A percentile compares a stretch with the other conserved stretches of the same genome.
phyloP scores from a whole-genome alignment of 2,797 vertebrate species.

The Mormyrus hasselquistii region DNA sequence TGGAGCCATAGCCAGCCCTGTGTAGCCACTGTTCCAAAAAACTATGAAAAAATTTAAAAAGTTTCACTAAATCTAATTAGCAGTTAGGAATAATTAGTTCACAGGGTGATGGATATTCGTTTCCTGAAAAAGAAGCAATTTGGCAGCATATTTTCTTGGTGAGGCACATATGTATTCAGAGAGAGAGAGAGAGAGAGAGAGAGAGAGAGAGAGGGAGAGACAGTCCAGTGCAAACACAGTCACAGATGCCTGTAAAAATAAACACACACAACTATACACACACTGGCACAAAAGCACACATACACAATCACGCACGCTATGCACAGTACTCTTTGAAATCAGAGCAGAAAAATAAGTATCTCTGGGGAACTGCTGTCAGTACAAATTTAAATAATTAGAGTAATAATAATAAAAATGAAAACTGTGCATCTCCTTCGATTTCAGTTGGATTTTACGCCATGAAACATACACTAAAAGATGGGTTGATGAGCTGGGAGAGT shows the following conservation, averaged over 20 bases:
- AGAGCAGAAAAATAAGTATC: slow-evolving; percentile 41
- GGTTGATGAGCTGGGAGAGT: slow-evolving; percentile 14
- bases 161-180: background rate
- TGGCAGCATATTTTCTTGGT: background rate
- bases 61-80: slow-evolving; percentile 14
- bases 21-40: background rate
- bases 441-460: slow-evolving; percentile 44
- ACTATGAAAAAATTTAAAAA: slow-evolving; percentile 6
- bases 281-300: background rate
- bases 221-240: background rate
- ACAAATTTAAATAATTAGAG: slow-evolving; percentile 21
- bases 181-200: background rate
- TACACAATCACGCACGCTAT: background rate
- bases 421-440: slow-evolving; percentile 54
- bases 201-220: background rate
- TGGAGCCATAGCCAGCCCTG: background rate
- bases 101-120: background rate
- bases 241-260: background rate
- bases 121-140: slow-evolving; percentile 1
- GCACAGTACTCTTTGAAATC: background rate
- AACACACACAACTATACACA: background rate
- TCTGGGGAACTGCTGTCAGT: slow-evolving; percentile 44
- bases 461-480: slow-evolving; percentile 50
- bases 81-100: slow-evolving; percentile 9
- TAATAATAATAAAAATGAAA: slow-evolving; percentile 15